Evolutionary conservation across 2,888 invertebrate species (phyloP), one percentile per base, ranked within the genome.

Genomic region (Plebejus anna): DNA sequence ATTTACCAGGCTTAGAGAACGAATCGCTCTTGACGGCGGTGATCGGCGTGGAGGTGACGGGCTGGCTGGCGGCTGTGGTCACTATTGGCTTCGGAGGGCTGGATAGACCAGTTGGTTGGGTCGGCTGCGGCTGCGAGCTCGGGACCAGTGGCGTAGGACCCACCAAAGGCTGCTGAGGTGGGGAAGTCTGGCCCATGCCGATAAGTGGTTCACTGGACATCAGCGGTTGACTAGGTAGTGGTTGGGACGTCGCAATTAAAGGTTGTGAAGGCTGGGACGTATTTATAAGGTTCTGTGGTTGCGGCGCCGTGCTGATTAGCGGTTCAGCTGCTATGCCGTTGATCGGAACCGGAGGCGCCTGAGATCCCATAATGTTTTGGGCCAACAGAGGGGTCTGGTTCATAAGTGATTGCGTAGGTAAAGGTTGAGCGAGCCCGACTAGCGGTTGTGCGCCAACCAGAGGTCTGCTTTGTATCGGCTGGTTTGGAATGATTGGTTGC

Each of bases 31-130:
- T 91, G 13, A 90, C 80, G 0, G 89, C 87, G 0, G 89, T 88
- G 0, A 94, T 88, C 0, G 94, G 93, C 0, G 93, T 94, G 0
- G 93, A 93, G 0, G 94, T 93, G 0, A 94, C 83, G 0, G 93
- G 92, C 76, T 92, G 94, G 55, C 81, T 80, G 13, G 84, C 77
- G 42, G 84, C 80, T 71, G 86, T 80, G 80, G 86, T 83, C 0
- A 84, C 79, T 28, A 81, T 81, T 51, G 89, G 85, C 0, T 91
- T 90, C 0, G 93, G 92, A 32, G 91, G 91, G 76, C 83, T 86
- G 1, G 88, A 80, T 77, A 90, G 61, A 0, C 85, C 87, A 5
- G 87, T 82, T 0, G 88, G 83, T 1, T 82, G 78, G 1, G 87
- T 83, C 0, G 85, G 78, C 66, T 85, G 83, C 0, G 88, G 85